These are phyloP conservation scores for Oscheius onirici DNA, from an alignment of 2,888 invertebrate genomes.

Conservation along the genomic window DNA sequence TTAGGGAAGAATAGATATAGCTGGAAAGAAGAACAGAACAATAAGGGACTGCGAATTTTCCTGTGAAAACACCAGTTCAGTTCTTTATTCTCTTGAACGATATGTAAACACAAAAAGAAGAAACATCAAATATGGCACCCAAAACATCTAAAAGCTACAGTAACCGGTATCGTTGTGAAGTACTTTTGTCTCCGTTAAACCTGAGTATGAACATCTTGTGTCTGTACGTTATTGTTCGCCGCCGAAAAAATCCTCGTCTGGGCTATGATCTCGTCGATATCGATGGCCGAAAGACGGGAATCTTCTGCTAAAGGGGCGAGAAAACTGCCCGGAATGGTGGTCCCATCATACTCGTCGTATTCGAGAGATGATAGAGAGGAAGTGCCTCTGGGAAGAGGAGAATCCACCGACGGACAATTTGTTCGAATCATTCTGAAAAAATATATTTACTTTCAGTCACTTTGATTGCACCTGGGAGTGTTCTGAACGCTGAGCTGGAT, in stretches of 20 bases:
- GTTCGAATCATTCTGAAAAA: conserved; percentile 46
- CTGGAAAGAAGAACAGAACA: not conserved
- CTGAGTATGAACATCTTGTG: conserved; percentile 56
- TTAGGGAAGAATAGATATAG: not conserved
- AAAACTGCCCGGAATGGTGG: conserved; percentile 58
- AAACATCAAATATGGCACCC: not conserved
- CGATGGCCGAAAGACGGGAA: conserved; percentile 62
- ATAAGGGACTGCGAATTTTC: no score
- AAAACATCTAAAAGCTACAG: not conserved
- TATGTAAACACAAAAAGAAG: not conserved
- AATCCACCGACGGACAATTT: conserved; percentile 38
- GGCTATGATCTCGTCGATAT: conserved; percentile 63
- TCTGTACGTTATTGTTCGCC: conserved; percentile 37
- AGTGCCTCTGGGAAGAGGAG: conserved; percentile 46
- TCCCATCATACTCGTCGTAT: conserved; percentile 65
- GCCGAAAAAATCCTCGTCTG: conserved; percentile 44
- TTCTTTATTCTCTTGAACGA: not conserved
- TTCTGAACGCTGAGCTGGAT: conserved; percentile 64
- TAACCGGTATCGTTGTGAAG: conserved; percentile 19
- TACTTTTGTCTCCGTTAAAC: conserved; percentile 29
- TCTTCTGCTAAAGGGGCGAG: conserved; percentile 46
- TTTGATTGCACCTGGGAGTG: conserved; percentile 60
- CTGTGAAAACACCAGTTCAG: no score
- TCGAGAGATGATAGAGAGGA: conserved; percentile 54
- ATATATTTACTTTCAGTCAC: not conserved